Evolutionary conservation across 2,888 invertebrate species (phyloP).

Genomic region (Aspidiotus rigidus): DNA sequence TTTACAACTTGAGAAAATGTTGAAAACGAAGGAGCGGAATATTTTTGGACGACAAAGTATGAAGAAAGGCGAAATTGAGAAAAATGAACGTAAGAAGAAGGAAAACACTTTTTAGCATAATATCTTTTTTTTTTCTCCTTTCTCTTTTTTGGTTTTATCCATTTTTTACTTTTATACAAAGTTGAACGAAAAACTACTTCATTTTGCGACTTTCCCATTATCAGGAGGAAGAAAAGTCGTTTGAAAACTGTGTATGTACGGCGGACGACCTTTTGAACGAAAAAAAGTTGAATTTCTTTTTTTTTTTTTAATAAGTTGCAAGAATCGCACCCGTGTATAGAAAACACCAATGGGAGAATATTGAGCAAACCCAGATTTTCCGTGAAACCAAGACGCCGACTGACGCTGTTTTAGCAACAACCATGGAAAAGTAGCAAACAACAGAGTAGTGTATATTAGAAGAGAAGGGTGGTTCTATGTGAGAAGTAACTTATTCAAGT

Average conservation of each 20-base stretch:
- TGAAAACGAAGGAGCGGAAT: background rate
- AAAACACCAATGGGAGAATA: slow-evolving; percentile 29
- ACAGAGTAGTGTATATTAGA: background rate
- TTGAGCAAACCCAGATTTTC: slow-evolving; percentile 10
- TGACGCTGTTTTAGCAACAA: background rate
- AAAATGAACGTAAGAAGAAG: slow-evolving; percentile 7
- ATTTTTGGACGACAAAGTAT: slow-evolving; percentile 1
- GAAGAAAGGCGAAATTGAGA: background rate
- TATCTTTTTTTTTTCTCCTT: slow-evolving; percentile 14
- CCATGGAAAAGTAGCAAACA: slow-evolving; percentile 8
- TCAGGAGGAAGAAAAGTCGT: slow-evolving; percentile 28
- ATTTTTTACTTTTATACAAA: background rate
- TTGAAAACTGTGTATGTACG: slow-evolving; percentile 18
- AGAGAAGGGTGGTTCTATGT: background rate
- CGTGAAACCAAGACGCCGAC: slow-evolving; percentile 22
- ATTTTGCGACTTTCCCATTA: slow-evolving; percentile 32
- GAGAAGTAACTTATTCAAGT: slow-evolving; percentile 21
- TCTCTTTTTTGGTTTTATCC: no score
- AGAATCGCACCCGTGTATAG: slow-evolving; percentile 29
- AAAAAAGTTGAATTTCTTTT: slow-evolving; percentile 28
- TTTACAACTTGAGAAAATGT: slow-evolving; percentile 16
- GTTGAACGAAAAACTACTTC: slow-evolving; percentile 19
- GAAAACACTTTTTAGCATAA: slow-evolving; percentile 16
- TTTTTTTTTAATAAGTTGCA: slow-evolving; percentile 29
- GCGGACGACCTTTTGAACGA: slow-evolving; percentile 31